A percentile compares a stretch with the other conserved stretches of the same genome.
phyloP scores from a whole-genome alignment of 2,113 vertebrate species.

The Odobenus rosmarus region DNA sequence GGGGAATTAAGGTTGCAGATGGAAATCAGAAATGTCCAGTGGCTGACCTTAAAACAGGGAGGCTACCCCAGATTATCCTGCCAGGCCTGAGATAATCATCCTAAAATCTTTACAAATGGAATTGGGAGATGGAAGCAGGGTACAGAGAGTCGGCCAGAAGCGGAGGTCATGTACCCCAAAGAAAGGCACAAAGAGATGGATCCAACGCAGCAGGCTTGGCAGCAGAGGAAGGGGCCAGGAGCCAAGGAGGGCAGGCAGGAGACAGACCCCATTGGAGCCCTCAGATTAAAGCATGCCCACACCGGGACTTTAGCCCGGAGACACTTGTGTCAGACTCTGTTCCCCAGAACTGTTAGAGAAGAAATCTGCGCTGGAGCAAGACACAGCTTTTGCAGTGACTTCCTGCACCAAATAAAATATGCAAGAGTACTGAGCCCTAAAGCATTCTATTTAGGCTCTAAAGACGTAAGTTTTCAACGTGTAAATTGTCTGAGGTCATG shows the following conservation, averaged over 20 bases:
- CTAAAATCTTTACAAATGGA: not conserved
- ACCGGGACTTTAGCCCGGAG: too few species aligned
- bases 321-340: not conserved
- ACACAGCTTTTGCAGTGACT: fast-evolving
- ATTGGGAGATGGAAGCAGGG: not conserved
- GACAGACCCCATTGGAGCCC: not conserved
- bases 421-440: not conserved
- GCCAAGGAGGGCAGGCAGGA: not conserved
- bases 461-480: not conserved
- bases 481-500: not conserved
- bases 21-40: not conserved
- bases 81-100: not conserved
- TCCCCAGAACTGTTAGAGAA: not conserved
- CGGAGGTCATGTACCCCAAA: fast-evolving
- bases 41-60: not conserved
- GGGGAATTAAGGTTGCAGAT: not conserved
- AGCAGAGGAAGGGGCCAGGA: not conserved
- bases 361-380: too few species aligned
- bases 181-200: not conserved
- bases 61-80: not conserved
- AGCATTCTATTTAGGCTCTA: not conserved
- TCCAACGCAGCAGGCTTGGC: fast-evolving
- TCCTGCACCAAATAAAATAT: too few species aligned
- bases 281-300: too few species aligned
- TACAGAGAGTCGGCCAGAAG: not conserved